Evolutionary conservation across 2,113 vertebrate genomes (phyloP), one percentile per base, ranked within the genome.

Genomic region (Aegotheles bennettii): DNA sequence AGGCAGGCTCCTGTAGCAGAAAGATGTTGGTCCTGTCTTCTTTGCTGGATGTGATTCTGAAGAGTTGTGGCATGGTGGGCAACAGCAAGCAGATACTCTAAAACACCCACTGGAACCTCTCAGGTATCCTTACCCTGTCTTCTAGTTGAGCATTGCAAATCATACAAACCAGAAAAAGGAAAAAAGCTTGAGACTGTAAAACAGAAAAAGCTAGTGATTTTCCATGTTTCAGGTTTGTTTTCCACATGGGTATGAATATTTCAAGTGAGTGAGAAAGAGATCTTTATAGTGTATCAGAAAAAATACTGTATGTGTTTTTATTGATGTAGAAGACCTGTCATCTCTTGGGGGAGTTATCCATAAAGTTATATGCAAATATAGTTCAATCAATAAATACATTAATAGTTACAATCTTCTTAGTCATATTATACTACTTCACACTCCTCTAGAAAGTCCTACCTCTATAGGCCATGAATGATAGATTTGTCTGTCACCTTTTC

Each of bases 381-480:
- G 12, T 64, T 80, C 57, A 80, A 42, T 50, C 36, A 91, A 86
- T 51, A 76, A 56, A 87, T 59, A 89, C 0, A 2, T 81, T 87
- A 87, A 93, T 94, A 45, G 38, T 91, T 94, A 64, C 74, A 92
- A 73, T 36, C 59, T 50, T 33, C 20, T 96, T 92, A 82, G 59
- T 77, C 84, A 86, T 64, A 43, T 93, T 77, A 85, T 65, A 65
- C 24, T 74, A 57, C 36, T 88, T 73, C 51, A 63, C 19, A 90
- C 38, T 95, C 92, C 73, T 95, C 81, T 77, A 90, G 63, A 89
- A 94, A 92, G 60, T 48, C 56, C 10, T 17, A 21, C 57, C 31
- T 94, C 88, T 91, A 33, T 50, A 93, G 79, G 29, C 28, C 21
- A 3, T 78, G 81, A 84, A 3, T 78, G 81, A 84, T 64, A 86